Conservation (phyloP, 2,888 invertebrate genomes). For the Palloptera scutellata region DNA sequence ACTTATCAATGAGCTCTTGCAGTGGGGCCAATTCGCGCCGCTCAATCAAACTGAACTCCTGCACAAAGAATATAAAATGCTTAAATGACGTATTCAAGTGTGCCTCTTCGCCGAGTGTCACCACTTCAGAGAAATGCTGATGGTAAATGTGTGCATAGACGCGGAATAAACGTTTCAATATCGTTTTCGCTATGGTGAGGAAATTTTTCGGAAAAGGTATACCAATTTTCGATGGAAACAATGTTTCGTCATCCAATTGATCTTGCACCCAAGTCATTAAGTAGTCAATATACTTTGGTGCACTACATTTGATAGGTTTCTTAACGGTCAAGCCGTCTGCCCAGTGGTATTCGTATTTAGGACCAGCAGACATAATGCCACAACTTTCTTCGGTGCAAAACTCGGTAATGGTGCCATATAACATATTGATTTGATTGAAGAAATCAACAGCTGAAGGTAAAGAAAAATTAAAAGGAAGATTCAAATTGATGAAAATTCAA, state of each 20-base stretch:
- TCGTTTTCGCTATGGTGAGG: conserved; percentile 95
- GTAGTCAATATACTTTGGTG: conserved; percentile 99
- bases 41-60: conserved; percentile 98
- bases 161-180: conserved; percentile 95
- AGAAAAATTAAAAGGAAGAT: neutral
- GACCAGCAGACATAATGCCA: conserved; percentile 98
- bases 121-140: conserved; percentile 98
- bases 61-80: conserved; percentile 93
- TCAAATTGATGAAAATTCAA: neutral
- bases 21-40: conserved; percentile 95
- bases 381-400: conserved; percentile 98
- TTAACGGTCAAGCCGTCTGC: conserved; percentile 98
- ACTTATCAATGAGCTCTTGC: conserved; percentile 96
- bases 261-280: conserved; percentile 99
- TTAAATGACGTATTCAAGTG: conserved; percentile 99
- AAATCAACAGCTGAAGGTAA: conserved; percentile 89
- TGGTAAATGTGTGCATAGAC: conserved; percentile 99
- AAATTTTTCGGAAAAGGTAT: conserved; percentile 99
- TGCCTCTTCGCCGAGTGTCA: conserved; percentile 96
- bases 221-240: conserved; percentile 99
- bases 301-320: conserved; percentile 98
- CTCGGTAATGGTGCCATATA: conserved; percentile 99
- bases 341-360: conserved; percentile 99
- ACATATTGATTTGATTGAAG: conserved; percentile 99
- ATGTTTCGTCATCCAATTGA: conserved; percentile 96